Evolutionary conservation across 2,797 vertebrate species (phyloP).

Genomic region (Microhierax caerulescens): DNA sequence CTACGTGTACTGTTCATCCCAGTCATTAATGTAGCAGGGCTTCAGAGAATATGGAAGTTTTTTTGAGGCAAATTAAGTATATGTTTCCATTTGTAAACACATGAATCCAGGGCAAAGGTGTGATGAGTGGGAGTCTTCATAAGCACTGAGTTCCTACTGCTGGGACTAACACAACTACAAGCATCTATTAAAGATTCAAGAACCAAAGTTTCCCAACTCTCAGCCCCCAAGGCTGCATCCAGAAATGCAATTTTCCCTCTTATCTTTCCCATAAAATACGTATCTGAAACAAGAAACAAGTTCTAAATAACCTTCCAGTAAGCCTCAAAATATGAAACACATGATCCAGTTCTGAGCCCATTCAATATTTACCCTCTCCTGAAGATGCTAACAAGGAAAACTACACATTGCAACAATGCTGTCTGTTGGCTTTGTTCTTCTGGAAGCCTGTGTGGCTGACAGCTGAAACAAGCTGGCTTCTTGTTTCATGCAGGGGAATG

Average conservation of each 20-base stretch:
- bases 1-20: not conserved
- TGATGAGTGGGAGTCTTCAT: not conserved
- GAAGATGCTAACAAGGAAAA: not conserved
- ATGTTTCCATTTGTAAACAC: not conserved
- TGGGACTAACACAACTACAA: not conserved
- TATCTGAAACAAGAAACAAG: not conserved
- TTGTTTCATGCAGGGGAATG: too few species aligned
- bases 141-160: not conserved
- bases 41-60: not conserved
- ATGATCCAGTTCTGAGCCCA: not conserved
- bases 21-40: not conserved
- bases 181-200: not conserved
- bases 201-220: not conserved
- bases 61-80: not conserved
- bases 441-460: not conserved
- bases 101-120: not conserved
- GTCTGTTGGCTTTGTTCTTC: not conserved
- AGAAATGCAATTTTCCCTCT: not conserved
- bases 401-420: not conserved
- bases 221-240: not conserved
- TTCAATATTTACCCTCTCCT: not conserved
- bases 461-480: not conserved
- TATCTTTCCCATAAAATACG: not conserved
- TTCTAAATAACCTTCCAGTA: not conserved
- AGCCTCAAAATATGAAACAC: not conserved